Evolutionary conservation across 2,888 invertebrate species (phyloP).

Genomic region (Drosophila longiperda): DNA sequence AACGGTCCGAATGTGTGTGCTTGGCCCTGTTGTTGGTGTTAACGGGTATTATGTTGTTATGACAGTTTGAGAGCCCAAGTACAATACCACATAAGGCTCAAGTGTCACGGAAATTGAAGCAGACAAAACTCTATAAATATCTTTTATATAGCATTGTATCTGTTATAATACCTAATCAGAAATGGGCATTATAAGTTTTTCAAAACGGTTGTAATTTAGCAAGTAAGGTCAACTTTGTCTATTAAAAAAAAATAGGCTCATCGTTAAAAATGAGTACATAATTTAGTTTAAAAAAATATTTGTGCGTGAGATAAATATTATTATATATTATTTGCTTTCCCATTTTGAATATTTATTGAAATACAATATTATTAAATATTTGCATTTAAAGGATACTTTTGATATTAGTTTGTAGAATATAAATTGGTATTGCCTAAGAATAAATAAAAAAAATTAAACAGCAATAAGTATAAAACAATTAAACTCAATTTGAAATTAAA

Average conservation of each 20-base stretch:
- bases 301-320: background rate
- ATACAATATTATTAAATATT: background rate
- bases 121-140: slow-evolving; percentile 36
- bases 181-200: slow-evolving; percentile 7
- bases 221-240: slow-evolving; percentile 11
- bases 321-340: background rate
- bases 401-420: background rate
- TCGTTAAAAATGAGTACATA: background rate
- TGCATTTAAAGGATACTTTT: background rate
- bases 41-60: slow-evolving; percentile 75
- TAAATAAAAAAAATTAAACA: background rate
- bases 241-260: background rate
- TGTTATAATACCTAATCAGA: slow-evolving; percentile 7
- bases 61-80: slow-evolving; percentile 67
- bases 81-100: slow-evolving; percentile 31
- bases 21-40: slow-evolving; percentile 41
- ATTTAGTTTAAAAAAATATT: background rate
- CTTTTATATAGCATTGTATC: slow-evolving; percentile 7
- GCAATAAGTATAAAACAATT: background rate
- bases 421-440: background rate
- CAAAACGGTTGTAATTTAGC: slow-evolving; percentile 6
- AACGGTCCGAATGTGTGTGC: slow-evolving; percentile 2
- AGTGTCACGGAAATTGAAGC: slow-evolving; percentile 68
- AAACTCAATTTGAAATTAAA: background rate
- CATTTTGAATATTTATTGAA: background rate